Evolutionary conservation across 2,113 vertebrate species (phyloP), one percentile per base, ranked within the genome.

Genomic region (Toxostoma redivivum): DNA sequence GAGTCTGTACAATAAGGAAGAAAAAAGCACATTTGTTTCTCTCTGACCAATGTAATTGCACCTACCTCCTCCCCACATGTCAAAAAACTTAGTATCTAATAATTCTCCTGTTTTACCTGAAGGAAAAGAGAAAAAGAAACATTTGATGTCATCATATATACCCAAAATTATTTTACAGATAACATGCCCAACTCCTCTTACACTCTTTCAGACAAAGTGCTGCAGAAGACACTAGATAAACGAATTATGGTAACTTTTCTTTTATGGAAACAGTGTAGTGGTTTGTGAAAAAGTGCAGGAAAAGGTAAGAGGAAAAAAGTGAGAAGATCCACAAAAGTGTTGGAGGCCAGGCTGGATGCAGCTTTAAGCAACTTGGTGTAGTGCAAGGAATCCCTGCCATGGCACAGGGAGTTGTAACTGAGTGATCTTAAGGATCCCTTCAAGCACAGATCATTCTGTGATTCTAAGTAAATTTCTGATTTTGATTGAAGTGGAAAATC

Each of bases 41-140:
- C 22, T 85, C 23, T 48, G 66, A 58, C 15, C 56, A 65, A 24
- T 7, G 18, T 61, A 80, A 72, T 37, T 25, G 37, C 18, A 95
- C 98, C 97, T 98, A 99, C 99, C 99, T 98, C 99, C 99, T 81
- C 98, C 98, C 99, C 99, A 99, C 98, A 99, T 98, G 97, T 99
- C 99, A 92, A 98, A 99, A 94, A 78, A 98, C 7, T 98, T 98
- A 1, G 98, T 99, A 76, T 98, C 98, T 50, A 98, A 15, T 13
- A 97, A 60, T 38, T 98, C 97, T 48, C 99, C 99, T 4, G 98
- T 99, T 98, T 95, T 99, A 38, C 99, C 99, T 99, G 86, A 54
- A 95, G 93, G 45, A 97, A 64, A 97, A 74, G 74, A 57, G 93
- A 81, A 97, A 64, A 97, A 76, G 62, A 57, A 60, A 60, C 30